These are phyloP conservation scores for Acleris cristana DNA, from an alignment of 2,888 invertebrate species.

Conservation along the genomic window DNA sequence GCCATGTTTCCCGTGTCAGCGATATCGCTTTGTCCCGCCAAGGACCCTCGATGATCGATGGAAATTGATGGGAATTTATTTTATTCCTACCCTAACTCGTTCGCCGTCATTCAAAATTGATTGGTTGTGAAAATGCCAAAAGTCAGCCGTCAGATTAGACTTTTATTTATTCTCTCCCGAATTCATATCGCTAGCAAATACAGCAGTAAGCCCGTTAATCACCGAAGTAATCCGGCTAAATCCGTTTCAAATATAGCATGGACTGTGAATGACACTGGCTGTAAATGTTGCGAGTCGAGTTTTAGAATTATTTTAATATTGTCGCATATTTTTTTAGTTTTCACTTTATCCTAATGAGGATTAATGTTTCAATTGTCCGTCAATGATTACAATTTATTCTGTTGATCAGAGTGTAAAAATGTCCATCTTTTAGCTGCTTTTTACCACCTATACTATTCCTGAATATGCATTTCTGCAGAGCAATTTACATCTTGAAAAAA, in stretches of 20 bases:
- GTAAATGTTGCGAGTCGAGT: constrained; percentile 8
- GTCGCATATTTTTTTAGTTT: not conserved
- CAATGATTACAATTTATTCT: no score
- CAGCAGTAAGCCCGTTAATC: constrained; percentile 32
- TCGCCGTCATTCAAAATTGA: constrained; percentile 67
- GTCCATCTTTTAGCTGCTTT: no score
- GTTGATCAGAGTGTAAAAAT: no score
- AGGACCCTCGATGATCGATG: constrained; percentile 68
- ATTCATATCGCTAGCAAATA: constrained; percentile 31
- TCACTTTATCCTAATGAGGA: no score
- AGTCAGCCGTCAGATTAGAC: constrained; percentile 45
- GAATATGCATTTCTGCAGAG: no score
- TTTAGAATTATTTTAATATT: not conserved
- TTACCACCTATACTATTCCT: no score
- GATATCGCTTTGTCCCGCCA: constrained; percentile 58
- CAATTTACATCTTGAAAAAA: no score
- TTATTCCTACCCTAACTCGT: constrained; percentile 57
- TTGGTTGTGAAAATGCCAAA: constrained; percentile 61
- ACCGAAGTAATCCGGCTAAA: constrained; percentile 23
- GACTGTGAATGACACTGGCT: constrained; percentile 15
- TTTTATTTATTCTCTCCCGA: constrained; percentile 37
- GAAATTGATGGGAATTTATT: constrained; percentile 63
- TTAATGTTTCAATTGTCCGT: no score
- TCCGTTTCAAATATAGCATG: constrained; percentile 24
- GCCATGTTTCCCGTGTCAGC: constrained; percentile 56